Conservation (phyloP, 2,797 vertebrate species). For the Acanthurus leucopareius region DNA sequence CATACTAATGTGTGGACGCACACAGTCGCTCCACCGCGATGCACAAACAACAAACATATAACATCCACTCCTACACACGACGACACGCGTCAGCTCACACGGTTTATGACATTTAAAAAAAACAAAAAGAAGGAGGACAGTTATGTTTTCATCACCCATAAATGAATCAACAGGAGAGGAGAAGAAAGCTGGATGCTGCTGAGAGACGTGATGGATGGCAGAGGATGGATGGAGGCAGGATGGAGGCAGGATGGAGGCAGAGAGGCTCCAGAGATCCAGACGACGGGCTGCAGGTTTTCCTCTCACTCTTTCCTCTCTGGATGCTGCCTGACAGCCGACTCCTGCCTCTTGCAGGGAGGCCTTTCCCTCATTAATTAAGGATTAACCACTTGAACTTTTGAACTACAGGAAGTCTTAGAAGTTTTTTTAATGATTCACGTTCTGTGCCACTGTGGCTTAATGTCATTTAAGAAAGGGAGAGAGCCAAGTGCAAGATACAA, state of each 20-base stretch:
- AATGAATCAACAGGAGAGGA: constrained; percentile 28
- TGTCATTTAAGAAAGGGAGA: background rate
- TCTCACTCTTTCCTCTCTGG: constrained; percentile 39
- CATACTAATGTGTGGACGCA: background rate
- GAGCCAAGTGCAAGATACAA: background rate
- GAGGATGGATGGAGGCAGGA: background rate
- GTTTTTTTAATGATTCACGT: constrained; percentile 39
- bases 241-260: constrained; percentile 6
- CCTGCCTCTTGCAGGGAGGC: constrained; percentile 23
- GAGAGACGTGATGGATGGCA: constrained; percentile 46
- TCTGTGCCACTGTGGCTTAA: constrained; percentile 8
- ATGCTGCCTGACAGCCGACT: constrained; percentile 51
- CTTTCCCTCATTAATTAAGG: constrained; percentile 65
- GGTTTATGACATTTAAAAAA: constrained; percentile 20
- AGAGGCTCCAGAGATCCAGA: constrained; percentile 53
- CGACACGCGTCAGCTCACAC: constrained; percentile 31
- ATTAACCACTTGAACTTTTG: constrained; percentile 47
- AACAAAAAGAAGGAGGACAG: constrained; percentile 15
- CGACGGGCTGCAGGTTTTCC: constrained; percentile 43
- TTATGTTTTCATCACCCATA: constrained; percentile 34
- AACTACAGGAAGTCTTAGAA: constrained; percentile 27
- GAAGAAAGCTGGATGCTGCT: constrained; percentile 17
- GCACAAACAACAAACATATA: constrained; percentile 21
- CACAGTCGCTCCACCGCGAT: constrained; percentile 9
- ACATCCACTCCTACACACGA: constrained; percentile 5